Evolutionary conservation across 2,797 vertebrate species (phyloP), one percentile per base, ranked within the genome.

Genomic region (Amphiprion clarkii): DNA sequence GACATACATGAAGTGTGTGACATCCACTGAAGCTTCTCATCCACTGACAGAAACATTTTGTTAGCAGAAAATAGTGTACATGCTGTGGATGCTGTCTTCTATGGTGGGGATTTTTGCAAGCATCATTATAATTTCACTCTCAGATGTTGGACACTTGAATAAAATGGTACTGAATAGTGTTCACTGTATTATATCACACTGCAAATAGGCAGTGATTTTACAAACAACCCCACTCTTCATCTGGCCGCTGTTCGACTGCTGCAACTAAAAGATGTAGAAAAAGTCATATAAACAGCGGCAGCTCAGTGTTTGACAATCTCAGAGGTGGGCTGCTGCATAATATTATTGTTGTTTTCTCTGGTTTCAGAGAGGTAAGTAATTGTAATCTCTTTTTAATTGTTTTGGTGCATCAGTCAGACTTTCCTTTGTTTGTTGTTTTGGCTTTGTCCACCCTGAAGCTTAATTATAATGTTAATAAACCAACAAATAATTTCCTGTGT

Each of bases 381-480:
- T 57, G 52, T 33, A 51, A n/a, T 39, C 33, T 36, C 33, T 40
- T 63, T 54, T 49, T 17, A 51, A 33, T 33, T 31, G 21, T 71
- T 61, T 71, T 16, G 4, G 55, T 40, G 58, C 36, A 44, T 63
- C 63, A 52, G 59, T 60, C 31, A 69, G 21, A 66, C 67, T 51
- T 44, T 31, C 13, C 48, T 76, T 69, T 71, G 67, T 76, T 85
- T 77, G 53, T 81, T 67, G 5, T 71, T 54, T 33, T 61, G 19
- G 51, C 57, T 57, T 66, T 70, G 46, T 27, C 54, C 44, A 62
- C 65, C 69, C 68, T 42, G 46, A 71, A 56, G 33, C 27, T 44
- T 69, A 71, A 80, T 82, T 77, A 76, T 65, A 67, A 25, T 69
- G 46, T 55, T 66, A 59, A 74, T 69, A 84, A 78, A 69, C 14